Conservation (phyloP, 2,888 invertebrate genomes). For the Zaprionus lineosus region DNA sequence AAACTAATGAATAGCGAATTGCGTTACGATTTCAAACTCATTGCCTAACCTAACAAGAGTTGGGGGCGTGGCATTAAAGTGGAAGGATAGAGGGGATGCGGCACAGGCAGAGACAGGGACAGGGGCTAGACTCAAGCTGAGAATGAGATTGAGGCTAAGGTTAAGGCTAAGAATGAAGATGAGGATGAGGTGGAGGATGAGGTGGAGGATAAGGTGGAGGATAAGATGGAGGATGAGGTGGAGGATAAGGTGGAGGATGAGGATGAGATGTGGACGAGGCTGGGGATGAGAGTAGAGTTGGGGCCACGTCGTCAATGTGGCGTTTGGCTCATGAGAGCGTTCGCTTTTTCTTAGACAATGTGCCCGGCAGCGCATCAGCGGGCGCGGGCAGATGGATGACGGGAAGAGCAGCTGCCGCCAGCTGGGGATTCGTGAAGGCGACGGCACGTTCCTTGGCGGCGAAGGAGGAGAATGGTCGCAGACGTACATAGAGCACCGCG, state of each 20-base stretch:
- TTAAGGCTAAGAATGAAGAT: too few species aligned
- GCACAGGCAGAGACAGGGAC: not conserved
- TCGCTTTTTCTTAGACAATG: slow-evolving; percentile 81
- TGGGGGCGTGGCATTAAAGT: not conserved
- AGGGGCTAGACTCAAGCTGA: too few species aligned
- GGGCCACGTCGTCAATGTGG: too few species aligned
- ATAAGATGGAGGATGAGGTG: too few species aligned
- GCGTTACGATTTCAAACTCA: slow-evolving; percentile 9
- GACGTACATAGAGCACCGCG: slow-evolving; percentile 91
- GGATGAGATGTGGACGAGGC: too few species aligned
- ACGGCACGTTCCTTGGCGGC: slow-evolving; percentile 82
- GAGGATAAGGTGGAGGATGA: too few species aligned
- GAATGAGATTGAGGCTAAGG: too few species aligned
- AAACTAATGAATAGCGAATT: slow-evolving; percentile 54
- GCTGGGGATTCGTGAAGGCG: slow-evolving; percentile 82
- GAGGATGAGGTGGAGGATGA: too few species aligned
- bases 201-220: too few species aligned
- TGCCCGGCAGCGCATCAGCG: slow-evolving; percentile 67
- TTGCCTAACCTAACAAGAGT: slow-evolving; percentile 10
- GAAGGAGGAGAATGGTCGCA: slow-evolving; percentile 87
- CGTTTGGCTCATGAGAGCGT: slow-evolving; percentile 65
- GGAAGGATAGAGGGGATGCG: not conserved
- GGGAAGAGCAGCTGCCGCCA: slow-evolving; percentile 73
- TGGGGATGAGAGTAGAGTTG: too few species aligned
- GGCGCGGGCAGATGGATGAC: slow-evolving; percentile 79